phyloP scores from a whole-genome alignment of 2,888 invertebrate genomes.

The Athalia circularis region DNA sequence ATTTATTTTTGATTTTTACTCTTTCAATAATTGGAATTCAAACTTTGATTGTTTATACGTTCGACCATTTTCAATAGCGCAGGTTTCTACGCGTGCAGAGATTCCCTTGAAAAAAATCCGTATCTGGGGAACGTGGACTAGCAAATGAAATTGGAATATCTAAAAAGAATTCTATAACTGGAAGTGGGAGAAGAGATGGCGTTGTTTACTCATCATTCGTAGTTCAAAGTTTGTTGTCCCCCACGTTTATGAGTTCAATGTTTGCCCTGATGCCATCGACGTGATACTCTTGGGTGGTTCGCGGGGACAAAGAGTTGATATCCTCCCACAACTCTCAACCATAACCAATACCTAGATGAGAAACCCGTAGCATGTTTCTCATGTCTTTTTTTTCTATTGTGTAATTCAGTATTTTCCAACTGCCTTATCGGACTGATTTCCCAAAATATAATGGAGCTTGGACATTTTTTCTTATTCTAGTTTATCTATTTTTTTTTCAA shows the following conservation, averaged over 20 bases:
- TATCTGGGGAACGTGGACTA: background rate
- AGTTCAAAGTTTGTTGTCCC: conserved; percentile 64
- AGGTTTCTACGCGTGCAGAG: background rate
- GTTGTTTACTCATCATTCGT: conserved; percentile 27
- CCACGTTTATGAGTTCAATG: conserved; percentile 62
- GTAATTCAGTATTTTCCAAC: no score
- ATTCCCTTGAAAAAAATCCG: background rate
- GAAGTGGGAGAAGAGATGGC: conserved; percentile 1
- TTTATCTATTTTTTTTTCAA: no score
- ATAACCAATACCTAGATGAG: conserved; percentile 24
- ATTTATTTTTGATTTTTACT: background rate
- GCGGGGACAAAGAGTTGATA: conserved; percentile 59
- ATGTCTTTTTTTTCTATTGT: no score
- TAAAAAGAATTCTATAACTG: background rate
- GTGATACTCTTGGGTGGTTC: conserved; percentile 48
- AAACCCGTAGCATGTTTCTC: no score
- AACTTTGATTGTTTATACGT: no score
- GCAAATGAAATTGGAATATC: background rate
- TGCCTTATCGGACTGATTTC: no score
- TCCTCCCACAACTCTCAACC: conserved; percentile 54
- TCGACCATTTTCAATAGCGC: no score
- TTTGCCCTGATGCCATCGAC: conserved; percentile 48
- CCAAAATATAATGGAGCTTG: no score
- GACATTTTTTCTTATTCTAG: no score
- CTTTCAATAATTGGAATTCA: background rate